Evolutionary conservation across 1,140 invertebrate genomes (phyloP).

Genomic region (Trinorchestia longiramus): DNA sequence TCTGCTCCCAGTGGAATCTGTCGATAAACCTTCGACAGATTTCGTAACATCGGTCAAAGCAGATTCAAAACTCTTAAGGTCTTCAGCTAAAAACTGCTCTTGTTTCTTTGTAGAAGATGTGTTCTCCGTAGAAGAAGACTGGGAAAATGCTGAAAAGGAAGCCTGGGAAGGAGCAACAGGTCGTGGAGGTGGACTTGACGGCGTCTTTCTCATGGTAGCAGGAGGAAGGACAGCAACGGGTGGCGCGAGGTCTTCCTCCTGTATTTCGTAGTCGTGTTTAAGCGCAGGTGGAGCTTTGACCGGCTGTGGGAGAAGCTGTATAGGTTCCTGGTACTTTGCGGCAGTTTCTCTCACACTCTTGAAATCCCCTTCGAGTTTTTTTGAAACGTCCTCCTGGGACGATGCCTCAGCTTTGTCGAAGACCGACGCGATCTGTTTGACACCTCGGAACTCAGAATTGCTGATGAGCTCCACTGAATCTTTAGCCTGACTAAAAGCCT

Average conservation of each 20-base stretch:
- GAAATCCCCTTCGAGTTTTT: slow-evolving; percentile 56
- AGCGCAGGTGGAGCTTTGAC: slow-evolving; percentile 62
- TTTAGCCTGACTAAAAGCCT: slow-evolving; percentile 55
- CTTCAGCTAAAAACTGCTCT: slow-evolving; percentile 21
- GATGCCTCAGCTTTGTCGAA: slow-evolving; percentile 37
- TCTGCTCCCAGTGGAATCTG: slow-evolving; percentile 64
- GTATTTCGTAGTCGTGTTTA: slow-evolving; percentile 56
- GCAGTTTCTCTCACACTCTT: slow-evolving; percentile 63
- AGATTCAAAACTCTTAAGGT: slow-evolving; percentile 60
- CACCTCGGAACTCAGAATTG: slow-evolving; percentile 48
- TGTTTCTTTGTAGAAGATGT: slow-evolving; percentile 9
- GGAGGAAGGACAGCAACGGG: slow-evolving; percentile 65
- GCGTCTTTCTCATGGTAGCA: slow-evolving; percentile 61
- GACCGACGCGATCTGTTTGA: slow-evolving; percentile 53
- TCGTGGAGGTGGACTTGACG: slow-evolving; percentile 56
- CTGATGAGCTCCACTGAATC: slow-evolving; percentile 31
- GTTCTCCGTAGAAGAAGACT: slow-evolving; percentile 4
- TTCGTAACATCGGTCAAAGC: slow-evolving; percentile 62
- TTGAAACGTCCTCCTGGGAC: slow-evolving; percentile 20
- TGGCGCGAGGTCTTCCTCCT: slow-evolving; percentile 57
- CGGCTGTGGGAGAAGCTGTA: slow-evolving; percentile 61
- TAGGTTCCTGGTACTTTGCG: slow-evolving; percentile 64
- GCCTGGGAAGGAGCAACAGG: slow-evolving; percentile 48
- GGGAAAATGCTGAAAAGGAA: slow-evolving; percentile 28
- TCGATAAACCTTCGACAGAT: slow-evolving; percentile 57